Percentiles rank a stretch among this genome's conserved stretches.
phyloP scores from a whole-genome alignment of 1,140 invertebrate species.

The Colletes latitarsis region DNA sequence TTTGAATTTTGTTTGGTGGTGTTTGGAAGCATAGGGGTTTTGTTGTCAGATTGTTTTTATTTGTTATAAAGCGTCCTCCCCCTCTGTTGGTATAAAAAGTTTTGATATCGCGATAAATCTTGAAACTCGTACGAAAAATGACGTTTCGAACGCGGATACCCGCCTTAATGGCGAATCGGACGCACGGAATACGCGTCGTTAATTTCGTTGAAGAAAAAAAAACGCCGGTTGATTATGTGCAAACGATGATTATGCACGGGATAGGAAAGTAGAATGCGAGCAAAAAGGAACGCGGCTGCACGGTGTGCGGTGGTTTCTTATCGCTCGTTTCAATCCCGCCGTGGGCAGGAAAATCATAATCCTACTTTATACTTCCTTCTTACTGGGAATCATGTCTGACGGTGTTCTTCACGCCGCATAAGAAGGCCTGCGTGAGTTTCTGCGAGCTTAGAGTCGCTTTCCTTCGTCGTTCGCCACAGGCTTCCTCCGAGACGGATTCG shows the following conservation, averaged over 20 bases:
- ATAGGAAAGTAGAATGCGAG: conserved; percentile 15
- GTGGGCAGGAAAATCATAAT: conserved; percentile 42
- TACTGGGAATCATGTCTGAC: conserved; percentile 2
- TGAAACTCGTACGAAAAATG: neutral
- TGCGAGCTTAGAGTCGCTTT: neutral
- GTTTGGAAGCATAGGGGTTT: too few species aligned
- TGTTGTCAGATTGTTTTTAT: too few species aligned
- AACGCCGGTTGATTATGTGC: conserved; percentile 1
- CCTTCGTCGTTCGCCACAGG: neutral
- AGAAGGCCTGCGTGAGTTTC: neutral
- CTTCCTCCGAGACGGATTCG: neutral
- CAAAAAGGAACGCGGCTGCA: neutral
- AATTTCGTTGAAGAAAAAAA: neutral
- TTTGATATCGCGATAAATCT: too few species aligned
- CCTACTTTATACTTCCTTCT: conserved; percentile 22
- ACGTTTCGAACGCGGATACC: too few species aligned
- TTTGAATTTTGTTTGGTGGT: too few species aligned
- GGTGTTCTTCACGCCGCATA: neutral
- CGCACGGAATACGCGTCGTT: neutral
- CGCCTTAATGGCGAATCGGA: too few species aligned
- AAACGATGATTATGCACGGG: conserved; percentile 3
- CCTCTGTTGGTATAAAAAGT: too few species aligned
- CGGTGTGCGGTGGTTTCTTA: neutral
- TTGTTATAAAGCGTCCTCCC: too few species aligned
- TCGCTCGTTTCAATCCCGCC: conserved; percentile 21